Percentiles rank a stretch among this genome's conserved stretches.
Conservation (phyloP, 2,113 vertebrate genomes). For the Nothoprocta perdicaria region DNA sequence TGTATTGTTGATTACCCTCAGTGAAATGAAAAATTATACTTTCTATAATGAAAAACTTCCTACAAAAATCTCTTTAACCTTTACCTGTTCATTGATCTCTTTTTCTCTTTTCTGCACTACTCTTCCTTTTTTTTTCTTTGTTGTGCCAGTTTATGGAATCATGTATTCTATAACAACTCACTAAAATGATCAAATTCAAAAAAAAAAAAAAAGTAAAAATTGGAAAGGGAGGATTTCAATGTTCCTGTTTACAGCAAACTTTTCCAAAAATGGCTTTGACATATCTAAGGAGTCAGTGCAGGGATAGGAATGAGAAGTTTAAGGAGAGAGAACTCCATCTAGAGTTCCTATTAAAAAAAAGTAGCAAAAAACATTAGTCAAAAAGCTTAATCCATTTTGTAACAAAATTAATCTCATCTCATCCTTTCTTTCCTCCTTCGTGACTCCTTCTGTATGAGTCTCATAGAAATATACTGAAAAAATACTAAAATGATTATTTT, state of each 20-base stretch:
- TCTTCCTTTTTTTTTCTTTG: not conserved
- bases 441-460: not conserved
- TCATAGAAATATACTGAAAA: not conserved
- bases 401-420: fast-evolving
- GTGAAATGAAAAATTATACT: not conserved
- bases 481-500: fast-evolving
- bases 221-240: not conserved
- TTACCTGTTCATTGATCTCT: not conserved
- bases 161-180: not conserved
- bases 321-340: not conserved
- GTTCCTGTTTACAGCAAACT: not conserved
- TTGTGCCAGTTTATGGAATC: not conserved
- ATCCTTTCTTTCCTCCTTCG: fast-evolving
- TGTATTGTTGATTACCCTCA: not conserved
- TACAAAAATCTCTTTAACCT: not conserved
- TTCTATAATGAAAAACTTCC: not conserved
- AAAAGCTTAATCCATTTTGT: not conserved
- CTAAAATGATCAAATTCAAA: no score
- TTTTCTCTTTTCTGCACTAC: not conserved
- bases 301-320: not conserved
- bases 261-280: not conserved
- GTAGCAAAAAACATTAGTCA: not conserved
- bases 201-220: not conserved
- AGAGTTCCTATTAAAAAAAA: fast-evolving
- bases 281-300: not conserved